Percentiles rank a stretch among this genome's conserved stretches.
phyloP scores from a whole-genome alignment of 1,140 invertebrate genomes.

The Drosophila oshimai region DNA sequence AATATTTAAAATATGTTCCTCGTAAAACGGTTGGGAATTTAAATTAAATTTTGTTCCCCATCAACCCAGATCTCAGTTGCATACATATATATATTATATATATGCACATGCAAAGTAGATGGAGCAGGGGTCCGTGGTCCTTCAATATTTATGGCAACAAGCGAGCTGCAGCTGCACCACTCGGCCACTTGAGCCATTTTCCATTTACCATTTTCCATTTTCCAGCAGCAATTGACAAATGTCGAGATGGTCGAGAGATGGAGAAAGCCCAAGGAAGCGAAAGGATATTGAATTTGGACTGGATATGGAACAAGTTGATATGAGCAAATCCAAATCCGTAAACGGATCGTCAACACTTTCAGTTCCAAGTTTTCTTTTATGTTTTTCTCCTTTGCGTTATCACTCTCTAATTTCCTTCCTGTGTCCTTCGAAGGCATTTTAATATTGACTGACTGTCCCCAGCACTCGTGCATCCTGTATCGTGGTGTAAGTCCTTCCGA shows the following conservation, averaged over 20 bases:
- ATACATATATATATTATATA: neutral
- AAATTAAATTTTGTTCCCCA: neutral
- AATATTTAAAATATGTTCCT: no score
- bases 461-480: neutral
- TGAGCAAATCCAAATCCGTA: neutral
- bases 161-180: constrained; percentile 16
- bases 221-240: constrained; percentile 23
- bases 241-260: constrained; percentile 7
- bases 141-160: constrained; percentile 41
- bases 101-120: neutral
- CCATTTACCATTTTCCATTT: constrained; percentile 7
- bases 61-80: neutral
- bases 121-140: neutral
- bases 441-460: constrained; percentile 52
- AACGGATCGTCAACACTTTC: neutral
- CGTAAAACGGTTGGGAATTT: neutral
- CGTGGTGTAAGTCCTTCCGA: neutral
- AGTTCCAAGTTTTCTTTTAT: neutral
- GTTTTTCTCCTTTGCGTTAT: neutral
- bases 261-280: neutral
- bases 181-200: constrained; percentile 37
- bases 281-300: neutral
- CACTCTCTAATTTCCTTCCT: neutral
- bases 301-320: neutral
- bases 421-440: constrained; percentile 42